Base-by-base conservation (phyloP, 2,113 vertebrate genomes). In the Corynorhinus townsendii region DNA sequence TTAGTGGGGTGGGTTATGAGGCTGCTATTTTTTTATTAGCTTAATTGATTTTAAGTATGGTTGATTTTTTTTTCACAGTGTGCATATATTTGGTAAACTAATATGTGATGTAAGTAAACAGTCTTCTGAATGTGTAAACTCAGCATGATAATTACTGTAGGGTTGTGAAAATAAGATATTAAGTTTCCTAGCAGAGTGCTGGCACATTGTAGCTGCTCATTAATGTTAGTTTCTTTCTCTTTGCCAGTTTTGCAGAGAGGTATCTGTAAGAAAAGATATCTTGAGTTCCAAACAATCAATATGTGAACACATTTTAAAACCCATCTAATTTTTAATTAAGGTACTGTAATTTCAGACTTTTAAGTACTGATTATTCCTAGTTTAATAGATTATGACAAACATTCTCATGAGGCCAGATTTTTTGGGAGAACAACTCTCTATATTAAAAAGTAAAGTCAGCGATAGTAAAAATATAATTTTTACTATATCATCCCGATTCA, bases 41-140 rank as follows among this genome's bases (percentile, higher is more conserved):
- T n/a, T 89, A 43, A 73, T 84, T 93, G 40, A 87, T 91, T 83
- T 79, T 80, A 93, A 86, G 5, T 90, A 49, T 38, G 72, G 30
- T 45, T 83, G 35, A 26, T 24, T 68, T 81, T 85, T n/a, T 72
- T 75, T 89, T 43, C 16, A 43, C 17, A 45, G 1, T 59, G 17
- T 43, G 35, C 52, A 33, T 86, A 33, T 62, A 28, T 86, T 43
- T 64, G 19, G 33, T 43, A 45, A 89, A 69, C 10, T 59, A 75
- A 66, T 86, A 11, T 91, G 17, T 85, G 66, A 30, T 94, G 77
- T 92, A 90, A 90, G 75, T 47, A 56, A 93, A 69, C 56, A 86
- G 9, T 30, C 49, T 85, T 85, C 45, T 64, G 17, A 54, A 47
- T 79, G 10, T 80, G 14, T 62, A 81, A 59, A 89, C 12, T 80